Conservation (phyloP, 2,888 invertebrate genomes). For the Netelia virgata region DNA sequence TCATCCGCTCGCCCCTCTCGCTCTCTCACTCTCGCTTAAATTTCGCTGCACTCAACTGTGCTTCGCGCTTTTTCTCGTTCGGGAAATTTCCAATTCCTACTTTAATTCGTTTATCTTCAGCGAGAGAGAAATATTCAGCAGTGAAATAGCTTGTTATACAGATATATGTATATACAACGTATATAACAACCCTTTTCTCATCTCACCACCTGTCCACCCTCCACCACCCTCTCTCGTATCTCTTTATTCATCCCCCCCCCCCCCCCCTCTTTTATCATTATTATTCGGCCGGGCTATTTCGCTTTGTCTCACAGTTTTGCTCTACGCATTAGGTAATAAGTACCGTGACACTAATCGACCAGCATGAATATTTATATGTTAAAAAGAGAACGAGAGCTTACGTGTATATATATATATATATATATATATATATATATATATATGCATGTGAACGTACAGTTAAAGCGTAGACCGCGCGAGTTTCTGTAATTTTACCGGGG, state of each 20-base stretch:
- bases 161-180: neutral
- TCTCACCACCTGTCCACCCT: constrained; percentile 19
- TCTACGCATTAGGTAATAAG: constrained; percentile 53
- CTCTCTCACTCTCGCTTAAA: constrained; percentile 10
- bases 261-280: constrained; percentile 46
- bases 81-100: constrained; percentile 48
- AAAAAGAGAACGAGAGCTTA: neutral
- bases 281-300: constrained; percentile 26
- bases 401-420: neutral
- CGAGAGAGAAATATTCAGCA: constrained; percentile 4
- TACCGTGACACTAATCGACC: constrained; percentile 61
- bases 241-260: constrained; percentile 35
- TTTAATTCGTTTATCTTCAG: constrained; percentile 27
- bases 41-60: constrained; percentile 11
- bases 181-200: constrained; percentile 5
- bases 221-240: neutral
- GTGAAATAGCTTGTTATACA: neutral
- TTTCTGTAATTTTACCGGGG: constrained; percentile 40
- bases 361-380: constrained; percentile 59
- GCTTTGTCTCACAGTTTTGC: constrained; percentile 31
- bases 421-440: too few relatives aligned
- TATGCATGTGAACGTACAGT: neutral
- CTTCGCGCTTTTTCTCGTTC: constrained; percentile 16
- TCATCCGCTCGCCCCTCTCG: neutral
- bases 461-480: neutral